phyloP scores from a whole-genome alignment of 2,888 invertebrate genomes.

The Phlogophora meticulosa region DNA sequence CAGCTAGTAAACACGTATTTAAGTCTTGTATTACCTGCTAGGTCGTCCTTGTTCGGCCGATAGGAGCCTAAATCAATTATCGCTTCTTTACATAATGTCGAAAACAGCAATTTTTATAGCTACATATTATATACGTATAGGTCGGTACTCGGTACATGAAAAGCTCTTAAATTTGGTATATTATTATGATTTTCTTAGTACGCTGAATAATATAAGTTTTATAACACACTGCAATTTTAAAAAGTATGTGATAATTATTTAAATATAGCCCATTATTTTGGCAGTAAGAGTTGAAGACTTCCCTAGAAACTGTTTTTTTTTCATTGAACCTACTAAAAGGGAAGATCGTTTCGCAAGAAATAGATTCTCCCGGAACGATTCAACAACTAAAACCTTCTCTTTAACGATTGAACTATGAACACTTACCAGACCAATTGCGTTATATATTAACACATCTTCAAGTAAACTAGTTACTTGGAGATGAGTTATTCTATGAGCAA shows the following conservation, averaged over 20 bases:
- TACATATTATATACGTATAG: too few relatives aligned
- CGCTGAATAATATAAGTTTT: neutral
- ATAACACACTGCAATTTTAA: neutral
- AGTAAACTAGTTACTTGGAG: neutral
- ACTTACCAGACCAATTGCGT: slow-evolving; percentile 13
- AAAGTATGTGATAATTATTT: neutral
- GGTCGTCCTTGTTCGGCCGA: neutral
- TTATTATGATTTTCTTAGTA: neutral
- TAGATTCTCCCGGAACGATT: neutral
- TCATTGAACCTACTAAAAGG: neutral
- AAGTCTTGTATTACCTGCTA: neutral
- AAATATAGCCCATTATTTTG: too few relatives aligned
- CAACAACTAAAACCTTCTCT: neutral
- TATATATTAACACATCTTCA: slow-evolving; percentile 25
- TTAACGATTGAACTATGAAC: neutral
- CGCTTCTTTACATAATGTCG: neutral
- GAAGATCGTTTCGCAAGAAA: neutral
- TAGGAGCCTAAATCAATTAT: slow-evolving; percentile 1
- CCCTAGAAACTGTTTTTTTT: neutral
- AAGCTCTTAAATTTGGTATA: neutral
- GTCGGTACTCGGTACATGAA: neutral
- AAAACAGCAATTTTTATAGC: neutral
- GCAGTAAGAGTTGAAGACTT: neutral
- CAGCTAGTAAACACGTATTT: too few relatives aligned
- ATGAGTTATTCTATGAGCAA: slow-evolving; percentile 34